Evolutionary conservation across 2,797 vertebrate species (phyloP), one percentile per base, ranked within the genome.

Genomic region (Peromyscus eremicus): DNA sequence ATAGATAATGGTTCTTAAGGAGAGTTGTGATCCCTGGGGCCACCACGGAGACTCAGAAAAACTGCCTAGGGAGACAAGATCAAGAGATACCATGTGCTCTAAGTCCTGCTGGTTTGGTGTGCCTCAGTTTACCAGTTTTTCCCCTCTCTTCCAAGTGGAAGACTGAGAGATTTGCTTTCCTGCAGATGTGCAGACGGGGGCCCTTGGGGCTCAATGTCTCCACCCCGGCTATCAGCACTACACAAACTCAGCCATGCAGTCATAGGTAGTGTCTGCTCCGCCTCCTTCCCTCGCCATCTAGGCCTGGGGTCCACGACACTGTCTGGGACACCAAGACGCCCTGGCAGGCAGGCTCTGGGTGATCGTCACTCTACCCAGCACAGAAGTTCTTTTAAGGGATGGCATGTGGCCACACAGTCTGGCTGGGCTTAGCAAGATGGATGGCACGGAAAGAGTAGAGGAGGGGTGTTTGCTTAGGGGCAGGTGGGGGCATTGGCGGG

Each of bases 311-410:
- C 12, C 0, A 0, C 0, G 57, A 19, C 0, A 0, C 57, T 34
- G 71, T 49, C 75, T 1, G 0, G 40, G 71, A 84, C 17, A 37
- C 32, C 40, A 46, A 86, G 75, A 49, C 2, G 0, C 64, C 82
- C 79, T 64, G 89, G 68, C 62, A 93, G 81, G 40, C 93, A 52
- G 85, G 32, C 77, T 77, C 49, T 46, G 66, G 90, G 70, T 62
- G 3, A 5, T 68, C 49, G 91, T 66, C 29, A 68, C 83, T 52
- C 46, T 27, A n/a, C 32, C 25, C 40, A n/a, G 60, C 3, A 6
- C 82, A 89, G 94, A 92, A 91, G 75, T 95, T 96, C 96, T 97
- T 95, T 94, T 96, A 96, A 97, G 97, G 96, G 79, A 84, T 89
- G 92, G 94, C 85, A 83, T 91, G 96, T 73, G 6, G 70, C 84